Base-by-base conservation (phyloP, 2,888 invertebrate genomes). In the Cyrtodaria siliqua region DNA sequence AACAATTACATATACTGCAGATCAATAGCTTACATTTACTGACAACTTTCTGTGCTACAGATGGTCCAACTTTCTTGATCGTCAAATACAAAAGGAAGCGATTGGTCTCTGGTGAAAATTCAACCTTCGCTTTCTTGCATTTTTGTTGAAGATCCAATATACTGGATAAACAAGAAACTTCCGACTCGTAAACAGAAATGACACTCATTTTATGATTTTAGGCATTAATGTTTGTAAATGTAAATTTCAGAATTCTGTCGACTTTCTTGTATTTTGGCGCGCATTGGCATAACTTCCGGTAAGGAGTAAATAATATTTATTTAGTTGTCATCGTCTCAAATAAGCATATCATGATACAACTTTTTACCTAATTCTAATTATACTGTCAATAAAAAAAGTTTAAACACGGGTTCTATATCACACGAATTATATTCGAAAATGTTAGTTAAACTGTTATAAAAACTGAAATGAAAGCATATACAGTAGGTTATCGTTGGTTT, bases 21-120 rank as follows among this genome's bases (percentile, higher is more conserved):
- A n/a, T n/a, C 33, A 33, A 33, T 33, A 33, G 33, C 33, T 88
- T 83, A 89, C 88, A 83, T 76, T 87, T 87, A 60, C 85, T 85
- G 20, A 89, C 86, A 33, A 91, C 79, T 72, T 88, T 91, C 64
- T 91, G 90, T n/a, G 89, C 87, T 18, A 85, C 77, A 33, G 79
- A 77, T 12, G 89, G 89, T 14, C 91, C 91, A 8, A 92, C 77
- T 71, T 87, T 87, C 62, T 87, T 88, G 47, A 92, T 49, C 2
- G 89, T 89, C 20, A 85, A 69, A 59, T 89, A 86, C 3, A 91
- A 71, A 18, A 91, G 68, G 60, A 83, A 88, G 49, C 84, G 76
- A 59, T 89, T 90, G 1, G 91, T 90, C 52, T 89, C 90, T 2
- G 70, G 33, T 3, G 91, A 90, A 53, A 92, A 84, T 29, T 78